Base-by-base conservation (phyloP, 2,113 vertebrate species). In the Piliocolobus tephrosceles region DNA sequence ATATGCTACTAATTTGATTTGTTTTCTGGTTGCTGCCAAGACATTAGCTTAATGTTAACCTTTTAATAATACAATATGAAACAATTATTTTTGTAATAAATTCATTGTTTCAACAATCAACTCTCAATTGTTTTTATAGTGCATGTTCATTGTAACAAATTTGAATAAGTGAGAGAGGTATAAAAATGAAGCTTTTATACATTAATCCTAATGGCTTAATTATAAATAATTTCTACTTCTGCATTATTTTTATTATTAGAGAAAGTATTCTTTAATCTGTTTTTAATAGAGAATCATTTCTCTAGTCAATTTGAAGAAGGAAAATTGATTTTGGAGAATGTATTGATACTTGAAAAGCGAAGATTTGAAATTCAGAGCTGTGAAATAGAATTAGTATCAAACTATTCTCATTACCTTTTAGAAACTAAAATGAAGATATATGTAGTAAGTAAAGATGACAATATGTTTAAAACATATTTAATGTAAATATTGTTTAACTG, bases 381-480 rank as follows among this genome's bases (percentile, higher is more conserved):
- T 87, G 9, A 87, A 89, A 94, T 52, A 70, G 43, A 23, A 47
- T 61, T 38, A 75, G n/a, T 84, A 45, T 64, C 79, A 64, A 88
- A 6, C 66, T 94, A 89, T 3, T 87, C 9, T 58, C 3, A 76
- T 40, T 88, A 64, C 7, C 2, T 38, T 83, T 96, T 64, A 73
- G 72, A 91, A 97, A 66, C 0, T 70, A 93, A 85, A 79, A 45
- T 78, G 3, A 94, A 87, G 25, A 8, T 45, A 27, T 9, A 57
- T 45, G 38, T 52, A 17, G 20, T 57, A 95, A 22, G 55, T 91
- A 73, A 93, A 45, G 66, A 83, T 78, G 81, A 72, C 23, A 92
- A 88, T 80, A 88, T 70, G 4, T 84, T 25, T 38, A 27, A 91
- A 91, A 76, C 3, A 52, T n/a, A 75, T 91, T 84, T 96, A 97